Conservation (phyloP, 2,888 invertebrate genomes). For the Kuschelorhynchus macadamiae region DNA sequence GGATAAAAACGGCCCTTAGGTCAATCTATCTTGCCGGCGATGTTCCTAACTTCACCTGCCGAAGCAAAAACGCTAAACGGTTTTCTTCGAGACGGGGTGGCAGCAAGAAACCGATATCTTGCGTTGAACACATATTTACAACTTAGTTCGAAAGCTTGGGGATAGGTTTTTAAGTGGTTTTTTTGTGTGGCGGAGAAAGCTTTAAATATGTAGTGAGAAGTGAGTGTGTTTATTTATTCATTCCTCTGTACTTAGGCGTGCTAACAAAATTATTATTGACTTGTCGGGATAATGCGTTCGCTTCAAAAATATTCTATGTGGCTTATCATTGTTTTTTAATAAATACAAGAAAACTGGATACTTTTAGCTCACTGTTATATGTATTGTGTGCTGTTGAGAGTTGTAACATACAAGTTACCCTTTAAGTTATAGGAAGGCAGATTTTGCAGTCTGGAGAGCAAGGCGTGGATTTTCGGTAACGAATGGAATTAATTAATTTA, state of each 20-base stretch:
- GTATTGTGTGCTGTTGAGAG: too few species aligned
- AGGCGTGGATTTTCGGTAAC: too few species aligned
- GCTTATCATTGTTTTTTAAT: too few species aligned
- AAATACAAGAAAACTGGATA: too few species aligned
- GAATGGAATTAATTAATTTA: too few species aligned
- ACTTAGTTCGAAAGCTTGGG: conserved; percentile 36
- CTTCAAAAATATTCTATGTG: too few species aligned
- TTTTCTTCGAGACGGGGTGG: conserved; percentile 52
- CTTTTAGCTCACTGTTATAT: too few species aligned
- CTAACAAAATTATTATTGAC: too few species aligned
- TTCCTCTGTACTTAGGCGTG: neutral
- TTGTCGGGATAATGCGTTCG: too few species aligned
- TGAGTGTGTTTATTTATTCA: conserved; percentile 26
- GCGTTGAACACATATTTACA: conserved; percentile 48
- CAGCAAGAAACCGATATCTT: conserved; percentile 47
- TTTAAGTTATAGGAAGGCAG: too few species aligned
- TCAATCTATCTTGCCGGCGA: conserved; percentile 59
- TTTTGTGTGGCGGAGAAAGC: conserved; percentile 18
- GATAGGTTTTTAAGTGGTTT: conserved; percentile 37
- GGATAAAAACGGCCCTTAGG: conserved; percentile 50
- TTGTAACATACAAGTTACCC: too few species aligned
- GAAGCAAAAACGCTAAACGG: conserved; percentile 64
- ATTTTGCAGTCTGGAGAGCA: too few species aligned
- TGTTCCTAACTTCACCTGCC: conserved; percentile 62
- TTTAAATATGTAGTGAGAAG: conserved; percentile 36